Percentiles rank a stretch among this genome's conserved stretches.
These are phyloP conservation scores for Daphoenositta chrysoptera DNA, from an alignment of 2,113 vertebrate genomes.

Conservation along the genomic window DNA sequence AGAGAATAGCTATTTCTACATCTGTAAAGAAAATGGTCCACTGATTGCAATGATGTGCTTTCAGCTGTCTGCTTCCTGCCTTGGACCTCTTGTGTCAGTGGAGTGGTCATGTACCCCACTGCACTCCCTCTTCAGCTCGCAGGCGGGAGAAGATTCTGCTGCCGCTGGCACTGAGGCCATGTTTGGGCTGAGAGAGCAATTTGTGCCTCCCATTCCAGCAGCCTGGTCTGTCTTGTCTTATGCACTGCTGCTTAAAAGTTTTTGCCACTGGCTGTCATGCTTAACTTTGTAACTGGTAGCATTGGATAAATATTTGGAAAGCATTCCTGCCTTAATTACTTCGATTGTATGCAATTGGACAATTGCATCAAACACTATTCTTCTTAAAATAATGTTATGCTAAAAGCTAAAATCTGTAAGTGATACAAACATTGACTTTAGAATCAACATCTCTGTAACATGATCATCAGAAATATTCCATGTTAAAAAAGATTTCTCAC, in stretches of 20 bases:
- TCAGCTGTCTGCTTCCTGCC: neutral
- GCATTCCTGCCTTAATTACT: neutral
- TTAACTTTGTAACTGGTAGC: neutral
- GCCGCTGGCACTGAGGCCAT: neutral
- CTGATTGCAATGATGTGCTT: neutral
- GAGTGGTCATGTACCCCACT: fast-evolving
- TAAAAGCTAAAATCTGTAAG: neutral
- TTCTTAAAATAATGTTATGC: neutral
- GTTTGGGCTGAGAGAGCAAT: neutral
- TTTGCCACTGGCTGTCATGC: neutral
- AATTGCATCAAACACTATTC: neutral
- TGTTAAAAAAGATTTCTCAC: neutral
- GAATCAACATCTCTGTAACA: neutral
- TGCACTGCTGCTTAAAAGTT: neutral
- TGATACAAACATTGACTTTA: neutral
- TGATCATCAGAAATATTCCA: neutral
- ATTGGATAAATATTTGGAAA: neutral
- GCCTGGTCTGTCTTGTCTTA: fast-evolving
- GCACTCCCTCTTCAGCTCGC: neutral
- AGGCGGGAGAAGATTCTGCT: neutral
- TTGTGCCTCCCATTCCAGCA: neutral
- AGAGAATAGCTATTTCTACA: neutral
- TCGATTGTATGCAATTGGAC: neutral
- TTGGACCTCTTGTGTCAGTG: neutral
- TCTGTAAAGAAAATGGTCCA: neutral